phyloP scores from a whole-genome alignment of 2,888 invertebrate genomes.

The Asteroscopus sphinx region DNA sequence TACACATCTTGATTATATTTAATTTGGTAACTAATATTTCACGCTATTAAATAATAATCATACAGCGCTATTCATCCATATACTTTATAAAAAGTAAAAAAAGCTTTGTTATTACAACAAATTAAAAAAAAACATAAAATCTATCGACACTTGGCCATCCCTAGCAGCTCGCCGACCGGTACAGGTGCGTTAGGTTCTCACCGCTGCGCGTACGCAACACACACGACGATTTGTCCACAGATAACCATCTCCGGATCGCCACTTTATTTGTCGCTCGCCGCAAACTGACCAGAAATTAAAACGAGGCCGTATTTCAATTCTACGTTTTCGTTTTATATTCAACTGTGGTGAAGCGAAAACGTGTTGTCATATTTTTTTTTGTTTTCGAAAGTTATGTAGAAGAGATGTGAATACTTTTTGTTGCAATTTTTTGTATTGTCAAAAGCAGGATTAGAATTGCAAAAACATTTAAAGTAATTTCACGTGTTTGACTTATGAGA shows the following conservation, averaged over 20 bases:
- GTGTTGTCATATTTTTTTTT: conserved; percentile 6
- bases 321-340: conserved; percentile 46
- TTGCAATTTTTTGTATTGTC: conserved; percentile 15
- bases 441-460: conserved; percentile 25
- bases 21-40: too few relatives aligned
- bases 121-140: conserved; percentile 3
- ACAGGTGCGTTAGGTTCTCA: conserved; percentile 88
- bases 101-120: not conserved
- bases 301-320: conserved; percentile 49
- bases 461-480: conserved; percentile 23
- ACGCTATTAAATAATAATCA: too few relatives aligned
- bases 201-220: conserved; percentile 69
- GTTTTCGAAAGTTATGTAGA: conserved; percentile 26
- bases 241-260: conserved; percentile 75
- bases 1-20: too few relatives aligned
- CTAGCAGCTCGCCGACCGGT: conserved; percentile 78
- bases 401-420: conserved; percentile 23
- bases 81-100: not conserved
- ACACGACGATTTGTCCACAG: conserved; percentile 79
- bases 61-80: too few relatives aligned
- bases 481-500: conserved; percentile 6
- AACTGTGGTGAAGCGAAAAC: conserved; percentile 35
- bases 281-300: conserved; percentile 56
- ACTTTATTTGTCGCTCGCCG: conserved; percentile 71
- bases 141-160: conserved; percentile 58